Percentiles rank a stretch among this genome's conserved stretches.
Evolutionary conservation across 1,140 invertebrate species (phyloP).

Genomic region (Papilio dardanus): DNA sequence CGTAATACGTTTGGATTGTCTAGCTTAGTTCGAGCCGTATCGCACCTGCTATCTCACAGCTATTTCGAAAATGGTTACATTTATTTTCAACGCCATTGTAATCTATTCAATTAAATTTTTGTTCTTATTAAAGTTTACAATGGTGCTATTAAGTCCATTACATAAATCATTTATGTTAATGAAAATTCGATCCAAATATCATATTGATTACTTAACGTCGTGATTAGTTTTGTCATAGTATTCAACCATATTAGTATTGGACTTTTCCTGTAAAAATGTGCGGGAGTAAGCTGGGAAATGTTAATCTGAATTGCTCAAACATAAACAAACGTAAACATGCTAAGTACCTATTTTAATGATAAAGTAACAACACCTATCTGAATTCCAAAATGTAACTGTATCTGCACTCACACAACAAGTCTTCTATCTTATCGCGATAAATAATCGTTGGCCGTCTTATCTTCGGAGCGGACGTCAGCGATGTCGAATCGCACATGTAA

Average conservation of each 20-base stretch:
- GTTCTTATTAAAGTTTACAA: background rate
- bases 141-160: background rate
- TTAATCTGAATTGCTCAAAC: no score
- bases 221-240: background rate
- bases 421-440: slow-evolving; percentile 28
- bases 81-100: background rate
- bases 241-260: background rate
- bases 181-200: background rate
- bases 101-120: background rate
- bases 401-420: background rate
- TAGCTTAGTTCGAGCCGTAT: slow-evolving; percentile 23
- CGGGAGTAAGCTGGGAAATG: background rate
- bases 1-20: slow-evolving; percentile 27
- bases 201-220: no score
- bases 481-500: slow-evolving; percentile 28
- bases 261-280: no score
- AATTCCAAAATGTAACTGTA: background rate
- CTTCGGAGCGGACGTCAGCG: background rate
- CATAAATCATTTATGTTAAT: background rate
- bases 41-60: slow-evolving; percentile 41
- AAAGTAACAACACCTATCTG: no score
- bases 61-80: slow-evolving; percentile 1
- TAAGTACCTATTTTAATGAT: no score
- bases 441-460: slow-evolving; percentile 23
- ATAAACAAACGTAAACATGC: background rate